Conservation (phyloP, 2,113 vertebrate species). For the Xyrauchen texanus region DNA sequence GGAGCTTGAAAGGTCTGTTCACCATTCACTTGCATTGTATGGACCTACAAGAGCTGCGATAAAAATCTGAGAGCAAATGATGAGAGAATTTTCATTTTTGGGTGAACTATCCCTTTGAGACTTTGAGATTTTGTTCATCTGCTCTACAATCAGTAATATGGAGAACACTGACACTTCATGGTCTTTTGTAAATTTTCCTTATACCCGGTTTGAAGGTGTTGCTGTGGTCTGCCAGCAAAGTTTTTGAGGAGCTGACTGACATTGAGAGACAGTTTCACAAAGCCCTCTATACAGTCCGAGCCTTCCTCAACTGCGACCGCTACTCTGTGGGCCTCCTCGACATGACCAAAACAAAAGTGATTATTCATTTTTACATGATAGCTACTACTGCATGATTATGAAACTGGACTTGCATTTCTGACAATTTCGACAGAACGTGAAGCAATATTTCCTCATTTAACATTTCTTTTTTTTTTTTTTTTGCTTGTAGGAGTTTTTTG, state of each 20-base stretch:
- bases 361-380: neutral
- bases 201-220: constrained; percentile 66
- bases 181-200: neutral
- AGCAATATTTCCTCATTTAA: neutral
- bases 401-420: neutral
- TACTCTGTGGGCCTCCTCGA: constrained; percentile 82
- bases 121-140: too few relatives aligned
- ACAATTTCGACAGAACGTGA: neutral
- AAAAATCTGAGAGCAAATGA: too few relatives aligned
- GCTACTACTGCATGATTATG: neutral
- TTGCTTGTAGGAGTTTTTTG: constrained; percentile 77
- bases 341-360: constrained; percentile 83
- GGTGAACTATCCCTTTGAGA: too few relatives aligned
- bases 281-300: constrained; percentile 79
- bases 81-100: too few relatives aligned
- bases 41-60: too few relatives aligned
- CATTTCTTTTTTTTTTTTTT: constrained; percentile 9
- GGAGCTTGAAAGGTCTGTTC: too few relatives aligned
- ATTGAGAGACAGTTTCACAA: constrained; percentile 84
- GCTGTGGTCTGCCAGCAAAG: constrained; percentile 83
- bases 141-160: neutral
- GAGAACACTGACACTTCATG: neutral
- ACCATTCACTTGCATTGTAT: too few relatives aligned
- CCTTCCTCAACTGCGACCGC: constrained; percentile 81
- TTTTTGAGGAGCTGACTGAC: constrained; percentile 82